Conservation (phyloP, 2,888 invertebrate genomes). For the Dione juno region DNA sequence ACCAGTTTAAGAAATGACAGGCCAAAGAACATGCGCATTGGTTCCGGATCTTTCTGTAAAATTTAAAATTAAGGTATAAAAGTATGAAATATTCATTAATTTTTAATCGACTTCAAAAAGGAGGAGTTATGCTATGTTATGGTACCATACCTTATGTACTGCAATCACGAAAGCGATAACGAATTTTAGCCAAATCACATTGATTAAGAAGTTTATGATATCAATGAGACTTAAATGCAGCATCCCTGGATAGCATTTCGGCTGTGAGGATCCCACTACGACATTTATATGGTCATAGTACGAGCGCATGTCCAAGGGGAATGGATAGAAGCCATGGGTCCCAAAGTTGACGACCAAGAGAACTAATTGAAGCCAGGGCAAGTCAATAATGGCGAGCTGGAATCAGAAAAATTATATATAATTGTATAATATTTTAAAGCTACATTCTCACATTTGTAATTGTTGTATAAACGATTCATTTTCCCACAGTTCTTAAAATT, state of each 20-base stretch:
- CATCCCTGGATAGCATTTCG: slow-evolving; percentile 68
- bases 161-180: slow-evolving; percentile 61
- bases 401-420: slow-evolving; percentile 34
- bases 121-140: no score
- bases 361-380: slow-evolving; percentile 61
- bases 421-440: neutral
- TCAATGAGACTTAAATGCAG: slow-evolving; percentile 64
- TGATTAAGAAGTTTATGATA: slow-evolving; percentile 63
- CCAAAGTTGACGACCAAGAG: slow-evolving; percentile 66
- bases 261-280: slow-evolving; percentile 50
- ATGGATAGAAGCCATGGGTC: slow-evolving; percentile 72
- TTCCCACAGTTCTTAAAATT: no score
- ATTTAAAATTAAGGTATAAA: slow-evolving; percentile 15
- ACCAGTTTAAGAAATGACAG: slow-evolving; percentile 62
- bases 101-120: neutral
- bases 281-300: slow-evolving; percentile 57
- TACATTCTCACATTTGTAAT: no score
- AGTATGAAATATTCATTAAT: no score
- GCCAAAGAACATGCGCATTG: slow-evolving; percentile 66
- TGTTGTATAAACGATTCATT: no score
- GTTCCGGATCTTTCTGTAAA: slow-evolving; percentile 64
- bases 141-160: slow-evolving; percentile 60
- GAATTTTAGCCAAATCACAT: slow-evolving; percentile 67
- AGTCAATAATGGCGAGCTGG: slow-evolving; percentile 56
- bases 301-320: slow-evolving; percentile 59